Evolutionary conservation across 2,113 vertebrate species (phyloP).

Genomic region (Rhynchomys soricoides): DNA sequence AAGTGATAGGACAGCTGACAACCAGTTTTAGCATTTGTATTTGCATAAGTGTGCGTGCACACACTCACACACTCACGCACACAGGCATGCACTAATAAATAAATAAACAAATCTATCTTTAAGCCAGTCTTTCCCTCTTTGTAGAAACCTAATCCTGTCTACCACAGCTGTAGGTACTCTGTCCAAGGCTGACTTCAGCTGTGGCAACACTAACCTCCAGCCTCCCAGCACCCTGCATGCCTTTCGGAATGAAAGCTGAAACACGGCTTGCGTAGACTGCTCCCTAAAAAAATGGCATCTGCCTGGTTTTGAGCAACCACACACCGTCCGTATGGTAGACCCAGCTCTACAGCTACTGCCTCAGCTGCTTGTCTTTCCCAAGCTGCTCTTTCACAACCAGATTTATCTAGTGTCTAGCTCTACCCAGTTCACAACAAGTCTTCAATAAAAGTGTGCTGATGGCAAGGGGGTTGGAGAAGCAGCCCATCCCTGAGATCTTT

Average conservation of each 20-base stretch:
- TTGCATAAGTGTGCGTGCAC: not conserved
- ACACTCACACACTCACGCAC: not conserved
- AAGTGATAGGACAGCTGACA: not conserved
- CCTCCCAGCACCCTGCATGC: not conserved
- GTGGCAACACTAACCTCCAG: not conserved
- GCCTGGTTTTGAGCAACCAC: not conserved
- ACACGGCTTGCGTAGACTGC: not conserved
- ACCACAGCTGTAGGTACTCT: not conserved
- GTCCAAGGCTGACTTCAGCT: not conserved
- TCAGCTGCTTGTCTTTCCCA: too few species aligned
- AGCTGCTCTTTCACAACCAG: not conserved
- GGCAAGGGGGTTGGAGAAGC: not conserved
- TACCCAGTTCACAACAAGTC: not conserved
- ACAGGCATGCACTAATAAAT: not conserved
- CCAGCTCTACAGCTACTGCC: rapidly evolving
- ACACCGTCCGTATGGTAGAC: not conserved
- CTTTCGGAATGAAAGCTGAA: not conserved
- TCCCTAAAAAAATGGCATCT: not conserved
- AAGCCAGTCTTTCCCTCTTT: not conserved
- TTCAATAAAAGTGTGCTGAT: not conserved
- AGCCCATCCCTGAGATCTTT: not conserved
- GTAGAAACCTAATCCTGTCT: not conserved
- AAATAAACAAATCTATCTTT: not conserved
- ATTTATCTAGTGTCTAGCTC: not conserved
- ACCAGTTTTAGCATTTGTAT: not conserved